These are phyloP conservation scores for Accipiter virgatus DNA, from an alignment of 2,113 vertebrate genomes.

Conservation along the genomic window DNA sequence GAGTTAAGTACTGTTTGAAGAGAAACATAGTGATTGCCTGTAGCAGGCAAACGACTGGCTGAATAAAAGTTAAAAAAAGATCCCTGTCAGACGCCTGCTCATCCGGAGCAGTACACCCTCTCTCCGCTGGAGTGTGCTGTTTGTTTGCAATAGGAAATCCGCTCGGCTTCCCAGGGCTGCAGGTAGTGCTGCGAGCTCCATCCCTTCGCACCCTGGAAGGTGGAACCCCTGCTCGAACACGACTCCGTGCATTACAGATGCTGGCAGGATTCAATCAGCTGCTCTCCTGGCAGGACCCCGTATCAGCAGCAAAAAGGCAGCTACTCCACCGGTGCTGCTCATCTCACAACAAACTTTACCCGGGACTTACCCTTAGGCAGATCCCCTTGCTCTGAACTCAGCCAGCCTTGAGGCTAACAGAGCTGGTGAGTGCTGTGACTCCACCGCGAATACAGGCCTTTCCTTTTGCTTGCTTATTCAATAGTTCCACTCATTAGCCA, in stretches of 20 bases:
- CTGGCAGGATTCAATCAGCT: background rate
- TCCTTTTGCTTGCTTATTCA: background rate
- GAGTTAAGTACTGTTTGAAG: background rate
- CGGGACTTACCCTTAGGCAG: background rate
- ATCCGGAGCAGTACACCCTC: background rate
- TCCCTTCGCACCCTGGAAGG: too few relatives aligned
- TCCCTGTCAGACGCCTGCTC: too few relatives aligned
- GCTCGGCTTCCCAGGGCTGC: too few relatives aligned
- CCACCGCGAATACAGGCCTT: fast-evolving
- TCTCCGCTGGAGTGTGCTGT: background rate
- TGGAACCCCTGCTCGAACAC: background rate
- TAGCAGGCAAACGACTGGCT: background rate
- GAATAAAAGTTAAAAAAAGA: background rate
- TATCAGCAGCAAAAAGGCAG: background rate
- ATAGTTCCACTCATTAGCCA: background rate
- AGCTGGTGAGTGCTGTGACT: background rate
- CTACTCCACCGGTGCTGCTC: background rate
- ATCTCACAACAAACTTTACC: too few relatives aligned
- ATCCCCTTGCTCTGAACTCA: background rate
- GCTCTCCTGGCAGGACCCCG: background rate
- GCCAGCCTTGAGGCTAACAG: background rate
- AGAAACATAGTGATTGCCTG: background rate
- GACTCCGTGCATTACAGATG: too few relatives aligned
- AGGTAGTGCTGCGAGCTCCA: background rate
- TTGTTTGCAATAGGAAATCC: fast-evolving